Evolutionary conservation across 2,797 vertebrate species (phyloP), one percentile per base, ranked within the genome.

Genomic region (Squalus acanthias): DNA sequence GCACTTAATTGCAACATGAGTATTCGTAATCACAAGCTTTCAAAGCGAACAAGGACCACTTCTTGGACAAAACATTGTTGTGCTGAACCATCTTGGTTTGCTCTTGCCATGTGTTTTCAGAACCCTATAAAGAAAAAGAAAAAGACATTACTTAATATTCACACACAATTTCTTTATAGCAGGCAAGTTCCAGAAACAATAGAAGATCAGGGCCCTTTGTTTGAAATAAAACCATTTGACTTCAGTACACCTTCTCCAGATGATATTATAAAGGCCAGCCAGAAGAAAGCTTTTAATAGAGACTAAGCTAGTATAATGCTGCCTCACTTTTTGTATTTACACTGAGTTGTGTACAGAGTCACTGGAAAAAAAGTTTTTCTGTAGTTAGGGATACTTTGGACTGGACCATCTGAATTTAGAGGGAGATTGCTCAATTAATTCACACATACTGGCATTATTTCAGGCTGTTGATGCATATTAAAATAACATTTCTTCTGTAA

Each of bases 181-280:
- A 98, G 97, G 60, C 98, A 98, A 97, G 97, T 98, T 89, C 97
- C 98, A 97, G 97, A 97, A 0, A 94, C 97, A 96, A 98, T 97
- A 96, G 98, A 98, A 97, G 98, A 99, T 96, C 97, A 97, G 96
- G 97, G 96, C 65, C 97, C 97, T 97, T 60, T 98, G 57, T 96
- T 97, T 82, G 96, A 98, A 96, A 98, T 99, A 96, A 97, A 97
- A 82, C 99, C 99, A 0, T 99, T 99, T 97, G 96, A 98, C 97
- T 99, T 99, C 96, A 98, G 99, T 97, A 98, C 98, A 0, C 99
- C 99, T n/a, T 99, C 99, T 96, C 99, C 99, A 22, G 99, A 99
- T 97, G 99, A 99, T 97, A 98, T 99, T 76, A 98, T 99, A 91
- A 99, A 98, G 97, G 98, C 98, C 92, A 98, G 98, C 96, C 99